Conservation (phyloP, 1,140 invertebrate species). For the Aphaenogaster floridana region DNA sequence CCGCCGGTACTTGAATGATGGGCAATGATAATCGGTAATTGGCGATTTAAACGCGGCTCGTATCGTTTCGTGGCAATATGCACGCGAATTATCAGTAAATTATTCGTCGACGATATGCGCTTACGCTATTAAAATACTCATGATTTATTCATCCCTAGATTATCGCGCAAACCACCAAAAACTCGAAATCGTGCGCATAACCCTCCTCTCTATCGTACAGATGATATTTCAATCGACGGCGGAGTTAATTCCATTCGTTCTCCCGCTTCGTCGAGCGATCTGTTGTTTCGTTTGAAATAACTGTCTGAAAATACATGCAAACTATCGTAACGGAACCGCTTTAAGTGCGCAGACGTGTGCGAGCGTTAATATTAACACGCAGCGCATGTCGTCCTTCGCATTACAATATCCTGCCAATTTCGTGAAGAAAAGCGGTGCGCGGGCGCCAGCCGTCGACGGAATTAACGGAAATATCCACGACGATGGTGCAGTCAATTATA, state of each 20-base stretch:
- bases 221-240: slow-evolving; percentile 30
- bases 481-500: slow-evolving; percentile 38
- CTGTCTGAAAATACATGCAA: slow-evolving; percentile 14
- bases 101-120: slow-evolving; percentile 44
- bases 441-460: background rate
- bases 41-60: slow-evolving; percentile 47
- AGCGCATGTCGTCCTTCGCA: background rate
- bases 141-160: slow-evolving; percentile 55
- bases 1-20: slow-evolving; percentile 33
- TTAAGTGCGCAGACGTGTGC: background rate
- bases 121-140: slow-evolving; percentile 52
- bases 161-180: slow-evolving; percentile 61
- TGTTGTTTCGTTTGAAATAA: slow-evolving; percentile 21
- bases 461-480: background rate
- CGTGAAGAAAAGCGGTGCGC: background rate
- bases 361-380: slow-evolving; percentile 19
- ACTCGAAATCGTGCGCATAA: slow-evolving; percentile 46
- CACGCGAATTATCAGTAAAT: slow-evolving; percentile 63
- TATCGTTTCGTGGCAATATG: slow-evolving; percentile 59
- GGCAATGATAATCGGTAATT: slow-evolving; percentile 51
- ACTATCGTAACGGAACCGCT: background rate
- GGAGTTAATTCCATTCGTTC: slow-evolving; percentile 54
- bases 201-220: slow-evolving; percentile 36
- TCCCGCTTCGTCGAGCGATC: background rate
- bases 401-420: slow-evolving; percentile 35